Conservation (phyloP, 2,888 invertebrate genomes). For the Antitype chi region DNA sequence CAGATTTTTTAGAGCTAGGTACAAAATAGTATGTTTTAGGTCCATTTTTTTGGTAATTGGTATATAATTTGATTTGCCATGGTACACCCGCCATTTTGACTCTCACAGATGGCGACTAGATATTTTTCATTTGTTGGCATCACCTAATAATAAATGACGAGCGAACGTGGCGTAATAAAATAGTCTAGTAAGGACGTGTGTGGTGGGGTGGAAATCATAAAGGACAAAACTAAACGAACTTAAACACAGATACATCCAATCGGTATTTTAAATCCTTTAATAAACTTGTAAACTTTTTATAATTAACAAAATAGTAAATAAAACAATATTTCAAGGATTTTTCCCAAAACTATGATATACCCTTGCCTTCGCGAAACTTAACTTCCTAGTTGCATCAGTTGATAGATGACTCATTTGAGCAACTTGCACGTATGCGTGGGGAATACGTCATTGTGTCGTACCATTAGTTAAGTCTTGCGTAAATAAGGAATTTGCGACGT, state of each 20-base stretch:
- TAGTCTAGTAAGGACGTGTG: neutral
- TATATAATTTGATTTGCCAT: too few species aligned
- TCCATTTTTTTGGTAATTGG: too few species aligned
- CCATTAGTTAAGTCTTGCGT: slow-evolving; percentile 59
- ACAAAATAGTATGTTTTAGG: too few species aligned
- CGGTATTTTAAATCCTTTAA: slow-evolving; percentile 64
- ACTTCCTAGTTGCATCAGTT: slow-evolving; percentile 52
- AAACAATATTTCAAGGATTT: slow-evolving; percentile 66
- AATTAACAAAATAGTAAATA: slow-evolving; percentile 63
- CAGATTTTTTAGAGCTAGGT: too few species aligned
- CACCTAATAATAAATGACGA: neutral
- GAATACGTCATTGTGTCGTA: slow-evolving; percentile 49
- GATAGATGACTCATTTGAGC: slow-evolving; percentile 48
- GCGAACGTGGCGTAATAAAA: neutral
- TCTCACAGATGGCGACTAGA: neutral
- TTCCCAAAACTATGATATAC: slow-evolving; percentile 55
- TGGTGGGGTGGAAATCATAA: too few species aligned
- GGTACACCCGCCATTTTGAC: too few species aligned
- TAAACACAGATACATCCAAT: slow-evolving; percentile 49
- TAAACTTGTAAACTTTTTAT: slow-evolving; percentile 69
- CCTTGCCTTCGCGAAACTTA: slow-evolving; percentile 58
- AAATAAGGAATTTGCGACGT: slow-evolving; percentile 49
- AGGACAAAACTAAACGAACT: neutral
- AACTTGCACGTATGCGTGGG: slow-evolving; percentile 28
- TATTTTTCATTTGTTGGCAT: neutral